These are phyloP conservation scores for Spea bombifrons DNA, from an alignment of 2,113 vertebrate species.

Conservation along the genomic window DNA sequence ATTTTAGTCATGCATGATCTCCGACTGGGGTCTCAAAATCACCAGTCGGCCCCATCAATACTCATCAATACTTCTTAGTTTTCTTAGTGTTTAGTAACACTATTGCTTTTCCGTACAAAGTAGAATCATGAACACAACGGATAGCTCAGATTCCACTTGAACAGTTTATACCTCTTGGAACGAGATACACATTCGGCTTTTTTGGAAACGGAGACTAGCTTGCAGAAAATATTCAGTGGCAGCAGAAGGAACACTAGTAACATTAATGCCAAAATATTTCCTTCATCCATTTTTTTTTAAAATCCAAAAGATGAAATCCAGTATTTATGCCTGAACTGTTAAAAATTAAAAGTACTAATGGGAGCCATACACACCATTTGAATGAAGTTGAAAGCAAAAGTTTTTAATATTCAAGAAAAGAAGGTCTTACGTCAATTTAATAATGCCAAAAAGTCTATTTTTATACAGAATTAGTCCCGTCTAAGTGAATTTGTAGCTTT, in stretches of 20 bases:
- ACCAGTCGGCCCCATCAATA: too few relatives aligned
- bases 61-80: too few relatives aligned
- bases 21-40: too few relatives aligned
- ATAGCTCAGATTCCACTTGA: neutral
- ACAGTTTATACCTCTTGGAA: slow-evolving; percentile 20
- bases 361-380: neutral
- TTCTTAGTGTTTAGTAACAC: too few relatives aligned
- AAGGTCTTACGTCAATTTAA: neutral
- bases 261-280: neutral
- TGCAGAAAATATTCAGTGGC: neutral
- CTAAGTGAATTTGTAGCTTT: neutral
- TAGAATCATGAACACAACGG: neutral
- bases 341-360: slow-evolving; percentile 4
- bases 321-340: neutral
- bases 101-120: too few relatives aligned
- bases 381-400: neutral
- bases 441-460: neutral
- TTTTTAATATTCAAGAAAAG: neutral
- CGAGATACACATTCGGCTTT: neutral
- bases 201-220: slow-evolving; percentile 5
- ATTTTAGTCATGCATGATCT: too few relatives aligned
- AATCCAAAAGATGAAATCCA: neutral
- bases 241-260: slow-evolving; percentile 5
- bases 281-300: neutral
- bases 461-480: neutral